Evolutionary conservation across 2,888 invertebrate species (phyloP).

Genomic region (Meganola albula): DNA sequence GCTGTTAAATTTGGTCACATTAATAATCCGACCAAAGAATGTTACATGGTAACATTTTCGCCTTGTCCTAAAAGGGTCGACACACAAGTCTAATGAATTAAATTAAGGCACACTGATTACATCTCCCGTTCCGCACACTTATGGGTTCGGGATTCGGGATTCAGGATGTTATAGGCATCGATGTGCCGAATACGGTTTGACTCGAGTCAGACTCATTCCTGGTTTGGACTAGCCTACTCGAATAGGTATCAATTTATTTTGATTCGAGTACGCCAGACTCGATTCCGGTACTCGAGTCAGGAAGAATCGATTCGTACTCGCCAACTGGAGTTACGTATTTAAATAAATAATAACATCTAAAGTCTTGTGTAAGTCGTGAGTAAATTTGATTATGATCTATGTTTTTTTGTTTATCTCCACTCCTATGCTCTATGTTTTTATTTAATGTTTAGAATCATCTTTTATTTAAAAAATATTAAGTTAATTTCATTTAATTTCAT

Average conservation of each 20-base stretch:
- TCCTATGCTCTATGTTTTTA: no score
- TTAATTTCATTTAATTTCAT: no score
- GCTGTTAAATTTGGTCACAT: slow-evolving; percentile 39
- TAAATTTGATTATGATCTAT: no score
- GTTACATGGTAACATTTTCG: slow-evolving; percentile 59
- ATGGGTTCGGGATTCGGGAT: slow-evolving; percentile 39
- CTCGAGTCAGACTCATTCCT: slow-evolving; percentile 9
- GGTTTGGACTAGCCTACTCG: slow-evolving; percentile 12
- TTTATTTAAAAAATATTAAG: no score
- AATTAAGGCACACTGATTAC: slow-evolving; percentile 71
- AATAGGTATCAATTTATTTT: slow-evolving; percentile 15
- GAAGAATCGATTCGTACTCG: slow-evolving; percentile 10
- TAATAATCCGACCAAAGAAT: slow-evolving; percentile 55
- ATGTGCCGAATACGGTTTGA: slow-evolving; percentile 8
- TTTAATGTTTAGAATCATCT: no score
- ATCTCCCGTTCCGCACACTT: slow-evolving; percentile 54
- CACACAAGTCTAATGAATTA: slow-evolving; percentile 68
- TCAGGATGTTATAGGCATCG: no score
- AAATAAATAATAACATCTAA: no score
- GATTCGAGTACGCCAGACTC: slow-evolving; percentile 13
- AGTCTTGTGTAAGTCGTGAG: no score
- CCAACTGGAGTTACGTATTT: no score
- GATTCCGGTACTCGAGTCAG: slow-evolving; percentile 13
- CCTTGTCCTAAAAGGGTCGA: slow-evolving; percentile 58
- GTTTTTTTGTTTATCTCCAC: no score